phyloP scores from a whole-genome alignment of 2,888 invertebrate species.

The Corythucha ciliata region DNA sequence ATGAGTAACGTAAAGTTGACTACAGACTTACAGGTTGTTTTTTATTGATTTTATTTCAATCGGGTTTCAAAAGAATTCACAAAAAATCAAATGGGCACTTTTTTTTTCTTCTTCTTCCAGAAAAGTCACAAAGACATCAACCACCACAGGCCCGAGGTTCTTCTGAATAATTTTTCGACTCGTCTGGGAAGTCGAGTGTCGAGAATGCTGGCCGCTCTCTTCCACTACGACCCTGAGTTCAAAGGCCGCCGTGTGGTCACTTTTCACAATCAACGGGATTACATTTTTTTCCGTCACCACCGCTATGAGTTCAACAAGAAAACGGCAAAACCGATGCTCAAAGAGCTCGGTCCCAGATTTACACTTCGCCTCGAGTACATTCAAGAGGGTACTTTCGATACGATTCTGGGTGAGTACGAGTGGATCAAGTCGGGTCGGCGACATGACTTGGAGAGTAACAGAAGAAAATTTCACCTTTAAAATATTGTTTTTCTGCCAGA shows the following conservation, averaged over 20 bases:
- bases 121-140: constrained; percentile 72
- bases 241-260: constrained; percentile 86
- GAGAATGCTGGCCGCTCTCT: constrained; percentile 85
- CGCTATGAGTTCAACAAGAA: constrained; percentile 84
- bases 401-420: constrained; percentile 92
- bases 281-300: constrained; percentile 96
- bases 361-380: constrained; percentile 84
- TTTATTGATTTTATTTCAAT: constrained; percentile 3
- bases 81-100: constrained; percentile 10
- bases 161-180: constrained; percentile 92
- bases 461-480: constrained; percentile 61
- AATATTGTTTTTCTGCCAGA: background rate
- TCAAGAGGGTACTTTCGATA: constrained; percentile 95
- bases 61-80: background rate
- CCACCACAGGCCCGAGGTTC: constrained; percentile 84
- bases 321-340: constrained; percentile 62
- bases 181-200: constrained; percentile 83
- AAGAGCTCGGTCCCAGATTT: constrained; percentile 95
- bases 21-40: too few relatives aligned
- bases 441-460: constrained; percentile 87
- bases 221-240: constrained; percentile 94
- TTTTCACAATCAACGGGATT: constrained; percentile 98
- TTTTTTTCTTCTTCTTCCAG: too few relatives aligned
- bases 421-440: constrained; percentile 87
- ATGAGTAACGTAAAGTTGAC: constrained; percentile 86